Evolutionary conservation across 1,140 invertebrate genomes (phyloP), one percentile per base, ranked within the genome.

Genomic region (Hesperophylax magnus): DNA sequence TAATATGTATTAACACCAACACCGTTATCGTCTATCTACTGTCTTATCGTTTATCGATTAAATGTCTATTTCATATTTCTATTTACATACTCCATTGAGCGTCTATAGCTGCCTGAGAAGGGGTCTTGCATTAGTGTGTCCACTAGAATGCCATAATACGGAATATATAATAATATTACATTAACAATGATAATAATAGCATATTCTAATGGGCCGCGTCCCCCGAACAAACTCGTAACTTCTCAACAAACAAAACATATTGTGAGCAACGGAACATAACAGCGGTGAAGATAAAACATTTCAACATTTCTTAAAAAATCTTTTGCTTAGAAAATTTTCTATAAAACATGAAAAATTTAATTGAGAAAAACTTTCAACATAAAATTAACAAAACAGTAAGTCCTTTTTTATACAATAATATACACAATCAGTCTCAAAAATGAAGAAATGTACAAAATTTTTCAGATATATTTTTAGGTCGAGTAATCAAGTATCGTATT

Each of bases 401-500:
- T 83, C 74, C 69, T 69, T 72, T 81, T 84, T 47, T 83, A 65
- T 84, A 84, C 82, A 84, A 77, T 60, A 84, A 84, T 84, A 77
- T 84, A 84, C 82, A 84, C 75, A 81, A 83, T 84, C 84, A 84
- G 84, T 84, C 84, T 84, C 80, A 83, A 81, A 84, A 84, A 84
- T 83, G 72, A 84, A 84, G 74, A 83, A 84, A 81, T 81, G 65
- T 84, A 81, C 79, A 80, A 81, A 84, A 78, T 65, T 82, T n/a
- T 79, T 81, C 63, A 75, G 83, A 81, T 82, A 82, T 82, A 74
- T 79, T 81, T 52, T 81, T 78, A 58, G 60, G 22, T 78, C 63
- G 77, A 77, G 24, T 67, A 67, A 67, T 75, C 72, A 17, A 58
- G 72, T 56, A 75, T 60, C 72, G 56, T 75, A 71, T 79, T 22